Evolutionary conservation across 2,797 vertebrate genomes (phyloP).

Genomic region (Lepilemur ruficaudatus): DNA sequence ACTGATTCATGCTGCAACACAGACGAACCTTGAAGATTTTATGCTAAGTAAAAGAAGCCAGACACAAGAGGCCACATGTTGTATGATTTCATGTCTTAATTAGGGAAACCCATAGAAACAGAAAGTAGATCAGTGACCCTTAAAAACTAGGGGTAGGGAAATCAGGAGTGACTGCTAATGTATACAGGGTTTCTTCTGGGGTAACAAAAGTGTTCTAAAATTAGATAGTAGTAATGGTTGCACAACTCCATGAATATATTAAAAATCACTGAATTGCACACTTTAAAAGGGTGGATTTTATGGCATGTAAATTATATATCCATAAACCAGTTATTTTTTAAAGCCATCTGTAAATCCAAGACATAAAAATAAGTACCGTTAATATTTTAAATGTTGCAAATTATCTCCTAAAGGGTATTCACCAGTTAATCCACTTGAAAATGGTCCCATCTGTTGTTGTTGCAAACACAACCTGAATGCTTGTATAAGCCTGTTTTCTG

Average conservation of each 20-base stretch:
- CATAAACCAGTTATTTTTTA: slow-evolving; percentile 13
- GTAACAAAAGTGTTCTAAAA: background rate
- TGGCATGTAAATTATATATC: background rate
- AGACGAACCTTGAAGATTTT: background rate
- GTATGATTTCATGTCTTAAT: background rate
- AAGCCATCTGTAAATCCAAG: background rate
- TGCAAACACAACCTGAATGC: background rate
- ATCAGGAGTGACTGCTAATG: background rate
- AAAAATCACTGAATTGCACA: background rate
- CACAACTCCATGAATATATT: background rate
- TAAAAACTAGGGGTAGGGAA: background rate
- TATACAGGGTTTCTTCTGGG: background rate
- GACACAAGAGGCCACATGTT: background rate
- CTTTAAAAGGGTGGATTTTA: background rate
- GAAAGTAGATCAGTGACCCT: background rate
- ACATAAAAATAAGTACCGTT: background rate
- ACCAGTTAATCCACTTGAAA: background rate
- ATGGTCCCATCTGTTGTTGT: background rate
- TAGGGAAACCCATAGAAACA: background rate
- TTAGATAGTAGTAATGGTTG: background rate
- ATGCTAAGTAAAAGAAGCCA: background rate
- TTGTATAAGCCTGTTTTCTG: background rate
- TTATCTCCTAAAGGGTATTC: background rate
- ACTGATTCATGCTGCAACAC: background rate
- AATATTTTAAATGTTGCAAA: background rate